Evolutionary conservation across 1,140 invertebrate species (phyloP), one percentile per base, ranked within the genome.

Genomic region (Polypedilum vanderplanki): DNA sequence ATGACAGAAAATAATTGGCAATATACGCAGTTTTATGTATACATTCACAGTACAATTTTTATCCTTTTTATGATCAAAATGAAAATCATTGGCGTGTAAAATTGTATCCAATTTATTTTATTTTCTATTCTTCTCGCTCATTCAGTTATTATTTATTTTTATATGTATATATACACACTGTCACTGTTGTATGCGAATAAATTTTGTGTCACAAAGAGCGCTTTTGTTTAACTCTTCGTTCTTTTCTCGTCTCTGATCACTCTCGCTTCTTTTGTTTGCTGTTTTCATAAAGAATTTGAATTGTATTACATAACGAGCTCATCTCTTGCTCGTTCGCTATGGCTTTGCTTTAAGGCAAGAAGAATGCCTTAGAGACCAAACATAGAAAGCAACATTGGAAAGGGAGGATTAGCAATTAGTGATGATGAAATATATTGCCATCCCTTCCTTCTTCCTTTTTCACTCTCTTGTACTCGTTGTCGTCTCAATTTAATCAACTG

Each of bases 41-140:
- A 57, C n/a, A 57, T n/a, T n/a, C 46, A 57, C 24, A 33, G 24
- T 8, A 57, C n/a, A 57, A 15, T 70, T 70, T 70, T 70, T 70
- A 70, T 70, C 65, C 65, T 70, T 70, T 70, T 70, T 70, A 70
- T 70, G 65, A 70, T 70, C 65, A 70, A 70, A 70, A 70, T 70
- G 65, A 70, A 70, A 70, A 18, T 70, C 65, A 70, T 18, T 70
- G 17, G 20, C 9, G 65, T 70, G 65, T 20, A 22, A 70, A 70
- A 70, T 70, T 70, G 65, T 70, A 70, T 70, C 65, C 65, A 70
- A 70, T 70, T 70, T 70, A 70, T 70, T 70, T 20, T 70, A 57
- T 57, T 33, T 57, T 57, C 46, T 57, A 9, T 57, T 57, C n/a
- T n/a, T 57, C 46, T 57, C 46, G 4, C 46, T 57, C 41, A 46